A percentile compares a stretch with the other conserved stretches of the same genome.
phyloP scores from a whole-genome alignment of 2,888 invertebrate species.

The Empis livida region DNA sequence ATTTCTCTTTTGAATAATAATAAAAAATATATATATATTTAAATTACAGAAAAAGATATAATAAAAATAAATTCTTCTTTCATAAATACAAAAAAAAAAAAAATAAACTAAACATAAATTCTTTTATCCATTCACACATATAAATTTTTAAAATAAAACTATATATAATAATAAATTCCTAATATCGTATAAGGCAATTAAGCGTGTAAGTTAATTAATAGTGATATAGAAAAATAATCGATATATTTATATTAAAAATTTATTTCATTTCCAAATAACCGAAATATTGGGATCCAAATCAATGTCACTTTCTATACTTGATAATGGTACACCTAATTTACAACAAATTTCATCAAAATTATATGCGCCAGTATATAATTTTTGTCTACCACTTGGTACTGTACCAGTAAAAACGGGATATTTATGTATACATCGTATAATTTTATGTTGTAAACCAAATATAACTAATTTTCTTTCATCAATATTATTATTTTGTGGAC shows the following conservation, averaged over 20 bases:
- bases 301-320: constrained; percentile 66
- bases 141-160: not conserved
- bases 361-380: constrained; percentile 64
- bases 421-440: constrained; percentile 46
- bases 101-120: not conserved
- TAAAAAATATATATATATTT: not conserved
- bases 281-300: constrained; percentile 73
- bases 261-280: constrained; percentile 60
- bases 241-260: too few relatives aligned
- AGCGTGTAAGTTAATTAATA: too few relatives aligned
- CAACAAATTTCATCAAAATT: constrained; percentile 88
- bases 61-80: not conserved
- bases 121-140: not conserved
- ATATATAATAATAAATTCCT: not conserved
- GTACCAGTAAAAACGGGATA: constrained; percentile 39
- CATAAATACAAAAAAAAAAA: not conserved
- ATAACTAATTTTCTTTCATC: constrained; percentile 42
- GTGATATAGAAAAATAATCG: too few relatives aligned
- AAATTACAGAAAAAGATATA: not conserved
- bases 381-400: constrained; percentile 38
- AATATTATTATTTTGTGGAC: constrained; percentile 43
- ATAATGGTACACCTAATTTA: constrained; percentile 58
- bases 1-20: too few relatives aligned
- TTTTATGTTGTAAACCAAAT: constrained; percentile 44
- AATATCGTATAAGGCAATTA: too few relatives aligned